phyloP scores from a whole-genome alignment of 2,888 invertebrate genomes.

The Laspeyria flexula region DNA sequence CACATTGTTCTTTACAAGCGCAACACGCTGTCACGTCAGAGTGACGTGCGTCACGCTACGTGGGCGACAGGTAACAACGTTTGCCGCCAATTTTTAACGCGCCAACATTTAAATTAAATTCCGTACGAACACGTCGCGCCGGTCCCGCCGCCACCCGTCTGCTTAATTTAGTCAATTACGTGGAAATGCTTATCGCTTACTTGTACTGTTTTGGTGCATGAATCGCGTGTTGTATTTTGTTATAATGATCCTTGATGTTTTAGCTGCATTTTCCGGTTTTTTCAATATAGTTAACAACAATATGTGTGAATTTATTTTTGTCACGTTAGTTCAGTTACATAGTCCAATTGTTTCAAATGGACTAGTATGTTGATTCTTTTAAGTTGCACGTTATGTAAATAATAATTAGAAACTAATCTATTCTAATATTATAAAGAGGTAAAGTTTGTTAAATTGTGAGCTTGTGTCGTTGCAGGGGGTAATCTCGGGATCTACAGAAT shows the following conservation, averaged over 20 bases:
- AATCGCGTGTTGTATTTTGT: slow-evolving; percentile 5
- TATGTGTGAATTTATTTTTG: too few relatives aligned
- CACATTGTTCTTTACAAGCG: slow-evolving; percentile 15
- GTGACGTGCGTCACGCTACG: slow-evolving; percentile 32
- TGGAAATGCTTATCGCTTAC: slow-evolving; percentile 70
- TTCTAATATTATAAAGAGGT: too few relatives aligned
- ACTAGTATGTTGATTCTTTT: too few relatives aligned
- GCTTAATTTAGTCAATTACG: slow-evolving; percentile 77
- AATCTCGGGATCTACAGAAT: too few relatives aligned
- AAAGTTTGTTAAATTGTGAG: too few relatives aligned
- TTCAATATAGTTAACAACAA: too few relatives aligned
- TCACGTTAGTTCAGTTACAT: too few relatives aligned
- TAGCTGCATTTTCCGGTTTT: too few relatives aligned
- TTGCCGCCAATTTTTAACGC: slow-evolving; percentile 74
- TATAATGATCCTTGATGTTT: background rate
- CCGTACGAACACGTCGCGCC: slow-evolving; percentile 47
- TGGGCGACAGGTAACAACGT: slow-evolving; percentile 72
- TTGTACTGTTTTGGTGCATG: slow-evolving; percentile 49
- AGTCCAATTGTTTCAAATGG: too few relatives aligned
- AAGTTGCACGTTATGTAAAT: too few relatives aligned
- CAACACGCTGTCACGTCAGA: slow-evolving; percentile 34
- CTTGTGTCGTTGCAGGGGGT: too few relatives aligned
- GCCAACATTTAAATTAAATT: slow-evolving; percentile 82
- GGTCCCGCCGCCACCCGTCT: slow-evolving; percentile 37
- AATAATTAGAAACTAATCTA: too few relatives aligned